Percentiles rank a stretch among this genome's conserved stretches.
Conservation (phyloP, 2,888 invertebrate genomes). For the Allophyes oxyacanthae region DNA sequence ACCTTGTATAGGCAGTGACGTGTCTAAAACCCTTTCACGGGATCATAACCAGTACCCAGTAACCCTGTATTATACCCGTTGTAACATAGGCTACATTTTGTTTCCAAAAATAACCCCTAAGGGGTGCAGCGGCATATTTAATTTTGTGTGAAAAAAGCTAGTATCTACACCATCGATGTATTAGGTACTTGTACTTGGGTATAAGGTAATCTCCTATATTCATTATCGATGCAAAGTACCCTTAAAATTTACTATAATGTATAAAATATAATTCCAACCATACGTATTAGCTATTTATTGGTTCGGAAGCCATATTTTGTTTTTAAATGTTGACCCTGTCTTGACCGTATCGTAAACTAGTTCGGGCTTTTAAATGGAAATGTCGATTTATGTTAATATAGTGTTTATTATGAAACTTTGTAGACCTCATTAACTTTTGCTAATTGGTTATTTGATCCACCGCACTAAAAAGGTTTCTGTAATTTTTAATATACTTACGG, state of each 20-base stretch:
- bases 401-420: conserved; percentile 10
- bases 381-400: conserved; percentile 25
- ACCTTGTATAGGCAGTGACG: too few species aligned
- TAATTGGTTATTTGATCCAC: conserved; percentile 6
- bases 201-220: neutral
- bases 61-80: too few species aligned
- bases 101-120: too few species aligned
- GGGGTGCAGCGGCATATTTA: too few species aligned
- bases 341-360: conserved; percentile 22
- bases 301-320: conserved; percentile 27
- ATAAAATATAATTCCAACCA: conserved; percentile 20
- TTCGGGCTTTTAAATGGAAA: conserved; percentile 23
- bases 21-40: too few species aligned
- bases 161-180: too few species aligned
- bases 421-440: conserved; percentile 10
- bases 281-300: conserved; percentile 23
- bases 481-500: neutral
- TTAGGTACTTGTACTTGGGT: too few species aligned
- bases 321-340: conserved; percentile 17
- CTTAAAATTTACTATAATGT: conserved; percentile 22
- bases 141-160: too few species aligned
- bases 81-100: too few species aligned
- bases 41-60: too few species aligned
- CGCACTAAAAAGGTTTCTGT: conserved; percentile 3
- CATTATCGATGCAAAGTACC: conserved; percentile 38